Base-by-base conservation (phyloP, 2,113 vertebrate genomes). In the Trachemys scripta region DNA sequence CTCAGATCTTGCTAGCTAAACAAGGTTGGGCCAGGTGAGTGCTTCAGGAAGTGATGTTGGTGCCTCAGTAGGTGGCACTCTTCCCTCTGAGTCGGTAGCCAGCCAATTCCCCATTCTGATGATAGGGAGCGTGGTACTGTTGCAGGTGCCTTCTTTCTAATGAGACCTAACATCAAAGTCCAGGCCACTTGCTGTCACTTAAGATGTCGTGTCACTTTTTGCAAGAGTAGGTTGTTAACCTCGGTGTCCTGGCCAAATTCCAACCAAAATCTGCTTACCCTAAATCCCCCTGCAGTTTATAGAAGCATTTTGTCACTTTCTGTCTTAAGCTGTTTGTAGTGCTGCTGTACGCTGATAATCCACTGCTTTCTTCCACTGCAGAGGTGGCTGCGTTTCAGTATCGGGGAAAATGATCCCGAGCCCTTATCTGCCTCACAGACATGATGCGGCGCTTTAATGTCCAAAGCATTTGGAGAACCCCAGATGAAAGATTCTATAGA, bases 261-360 rank as follows among this genome's bases (percentile, higher is more conserved):
- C 85, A 85, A 1, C 19, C 1, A 84, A 87, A n/a, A 75, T 91
- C 91, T 94, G 69, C 84, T 81, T 94, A 94, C 92, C 89, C 87
- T 76, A 42, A 0, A 92, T 88, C 94, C 88, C 80, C 93, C 89
- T 91, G 91, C 82, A 90, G 84, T 89, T 95, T 92, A 92, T 85
- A 87, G 94, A 94, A 95, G 82, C 89, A 87, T 89, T 75, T 87
- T 91, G 89, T 97, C 96, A 91, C 90, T 86, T 88, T 94, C 65
- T 92, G 94, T 93, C 92, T 90, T 97, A 75, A 82, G 47, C 91
- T 80, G 84, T 78, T 47, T 47, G 75, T 42, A 47, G 42, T 47
- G 75, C 25, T 76, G 12, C 75, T 69, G 42, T 47, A 75, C 5
- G 0, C 88, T 91, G 95, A 69, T 93, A 90, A 96, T 85, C 85